Conservation (phyloP, 2,113 vertebrate species). For the Paralichthys olivaceus region DNA sequence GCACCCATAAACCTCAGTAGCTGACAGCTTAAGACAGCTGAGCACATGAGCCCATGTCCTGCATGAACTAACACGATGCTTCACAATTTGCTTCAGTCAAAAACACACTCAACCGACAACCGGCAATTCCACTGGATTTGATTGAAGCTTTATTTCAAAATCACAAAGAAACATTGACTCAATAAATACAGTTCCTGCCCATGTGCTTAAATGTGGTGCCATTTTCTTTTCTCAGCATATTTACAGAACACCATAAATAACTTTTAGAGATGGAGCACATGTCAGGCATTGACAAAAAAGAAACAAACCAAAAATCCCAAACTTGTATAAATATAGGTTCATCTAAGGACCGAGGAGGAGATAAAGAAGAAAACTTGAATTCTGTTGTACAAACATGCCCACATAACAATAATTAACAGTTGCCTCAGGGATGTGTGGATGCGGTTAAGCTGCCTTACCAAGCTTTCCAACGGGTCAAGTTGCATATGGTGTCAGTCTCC, state of each 20-base stretch:
- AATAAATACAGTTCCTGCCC: slow-evolving; percentile 98
- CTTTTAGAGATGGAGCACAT: slow-evolving; percentile 88
- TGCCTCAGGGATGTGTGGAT: slow-evolving; percentile 37
- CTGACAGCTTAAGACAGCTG: too few species aligned
- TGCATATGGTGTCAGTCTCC: slow-evolving; percentile 59
- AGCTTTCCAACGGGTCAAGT: slow-evolving; percentile 21
- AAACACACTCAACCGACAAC: slow-evolving; percentile 70
- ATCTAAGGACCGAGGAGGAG: slow-evolving; percentile 46
- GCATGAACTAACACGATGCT: too few species aligned
- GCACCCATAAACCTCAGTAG: too few species aligned
- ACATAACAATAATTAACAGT: slow-evolving; percentile 31
- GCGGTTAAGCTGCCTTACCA: slow-evolving; percentile 18
- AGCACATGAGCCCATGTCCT: too few species aligned
- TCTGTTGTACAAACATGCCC: slow-evolving; percentile 44
- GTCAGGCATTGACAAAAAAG: slow-evolving; percentile 84
- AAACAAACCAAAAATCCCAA: slow-evolving; percentile 73
- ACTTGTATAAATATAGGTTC: slow-evolving; percentile 78
- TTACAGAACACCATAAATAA: slow-evolving; percentile 97
- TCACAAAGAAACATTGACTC: slow-evolving; percentile 87
- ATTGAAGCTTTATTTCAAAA: slow-evolving; percentile 91
- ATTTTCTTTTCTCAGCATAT: slow-evolving; percentile 87
- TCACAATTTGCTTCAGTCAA: too few species aligned
- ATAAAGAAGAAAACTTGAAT: slow-evolving; percentile 22
- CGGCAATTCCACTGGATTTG: slow-evolving; percentile 59
- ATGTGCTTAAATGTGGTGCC: slow-evolving; percentile 89